Percentiles rank a stretch among this genome's conserved stretches.
These are phyloP conservation scores for Danaus plexippus DNA, from an alignment of 1,140 invertebrate species.

Conservation along the genomic window DNA sequence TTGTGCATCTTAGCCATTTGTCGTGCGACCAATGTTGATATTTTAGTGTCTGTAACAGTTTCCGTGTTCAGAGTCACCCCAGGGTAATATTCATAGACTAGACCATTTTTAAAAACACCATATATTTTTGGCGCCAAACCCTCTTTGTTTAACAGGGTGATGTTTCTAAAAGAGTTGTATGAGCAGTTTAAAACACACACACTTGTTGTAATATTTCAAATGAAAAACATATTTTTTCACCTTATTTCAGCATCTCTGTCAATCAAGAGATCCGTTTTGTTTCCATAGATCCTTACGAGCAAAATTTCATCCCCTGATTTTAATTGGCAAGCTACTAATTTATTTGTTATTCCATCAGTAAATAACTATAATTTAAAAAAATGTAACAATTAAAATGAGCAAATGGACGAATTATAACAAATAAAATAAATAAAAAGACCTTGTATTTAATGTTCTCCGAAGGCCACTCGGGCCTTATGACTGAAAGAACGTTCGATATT, in stretches of 20 bases:
- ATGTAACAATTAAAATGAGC: conserved; percentile 1
- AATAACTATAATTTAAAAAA: conserved; percentile 78
- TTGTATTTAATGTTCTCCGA: conserved; percentile 60
- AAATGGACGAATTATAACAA: conserved; percentile 6
- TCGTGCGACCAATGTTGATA: conserved; percentile 83
- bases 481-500: conserved; percentile 56
- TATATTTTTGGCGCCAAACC: conserved; percentile 89
- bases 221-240: conserved; percentile 50
- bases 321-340: conserved; percentile 82
- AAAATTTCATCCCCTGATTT: conserved; percentile 73
- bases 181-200: conserved; percentile 28
- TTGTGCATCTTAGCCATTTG: conserved; percentile 88
- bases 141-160: conserved; percentile 78
- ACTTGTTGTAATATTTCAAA: conserved; percentile 1
- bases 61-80: conserved; percentile 84
- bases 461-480: conserved; percentile 61
- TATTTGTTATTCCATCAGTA: conserved; percentile 97
- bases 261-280: conserved; percentile 94
- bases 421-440: conserved; percentile 30
- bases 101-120: conserved; percentile 94
- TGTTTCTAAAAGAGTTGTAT: conserved; percentile 78
- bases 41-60: conserved; percentile 77
- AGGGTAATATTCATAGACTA: conserved; percentile 92
- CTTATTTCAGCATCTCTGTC: conserved; percentile 88
- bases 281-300: conserved; percentile 92